Percentiles rank a stretch among this genome's conserved stretches.
These are phyloP conservation scores for Phalacrocorax brasilianus DNA, from an alignment of 2,113 vertebrate species.

Conservation along the genomic window DNA sequence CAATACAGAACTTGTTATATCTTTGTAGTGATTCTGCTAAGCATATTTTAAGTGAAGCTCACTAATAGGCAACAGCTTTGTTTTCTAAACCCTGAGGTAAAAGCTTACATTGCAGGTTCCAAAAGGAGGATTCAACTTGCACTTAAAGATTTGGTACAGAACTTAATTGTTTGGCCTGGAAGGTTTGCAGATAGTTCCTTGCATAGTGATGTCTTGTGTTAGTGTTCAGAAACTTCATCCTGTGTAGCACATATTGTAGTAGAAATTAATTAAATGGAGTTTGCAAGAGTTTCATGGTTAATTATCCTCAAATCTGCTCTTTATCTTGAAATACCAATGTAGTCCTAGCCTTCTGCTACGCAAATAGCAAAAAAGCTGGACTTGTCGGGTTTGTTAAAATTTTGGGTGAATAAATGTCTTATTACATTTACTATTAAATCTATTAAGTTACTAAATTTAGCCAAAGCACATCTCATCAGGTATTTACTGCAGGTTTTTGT, in stretches of 20 bases:
- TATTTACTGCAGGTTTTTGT: background rate
- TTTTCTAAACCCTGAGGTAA: background rate
- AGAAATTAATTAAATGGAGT: background rate
- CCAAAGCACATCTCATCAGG: background rate
- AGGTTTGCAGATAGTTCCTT: background rate
- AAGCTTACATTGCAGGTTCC: rapidly evolving
- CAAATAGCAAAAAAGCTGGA: background rate
- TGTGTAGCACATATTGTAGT: background rate
- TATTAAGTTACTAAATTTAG: background rate
- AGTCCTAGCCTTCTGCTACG: background rate
- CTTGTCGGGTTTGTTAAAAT: background rate
- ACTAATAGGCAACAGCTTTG: background rate
- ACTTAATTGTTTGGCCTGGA: background rate
- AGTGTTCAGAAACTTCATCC: background rate
- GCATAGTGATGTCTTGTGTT: background rate
- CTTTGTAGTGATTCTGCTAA: background rate
- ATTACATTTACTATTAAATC: background rate
- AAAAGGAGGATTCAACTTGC: background rate
- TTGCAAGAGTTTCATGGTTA: background rate
- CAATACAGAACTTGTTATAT: background rate
- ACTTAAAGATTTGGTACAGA: background rate
- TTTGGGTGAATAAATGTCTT: background rate
- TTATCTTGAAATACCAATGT: background rate
- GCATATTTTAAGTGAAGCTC: background rate
- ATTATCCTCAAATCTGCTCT: background rate